A percentile compares a stretch with the other conserved stretches of the same genome.
Evolutionary conservation across 2,113 vertebrate genomes (phyloP).

Genomic region (Tinamus guttatus): DNA sequence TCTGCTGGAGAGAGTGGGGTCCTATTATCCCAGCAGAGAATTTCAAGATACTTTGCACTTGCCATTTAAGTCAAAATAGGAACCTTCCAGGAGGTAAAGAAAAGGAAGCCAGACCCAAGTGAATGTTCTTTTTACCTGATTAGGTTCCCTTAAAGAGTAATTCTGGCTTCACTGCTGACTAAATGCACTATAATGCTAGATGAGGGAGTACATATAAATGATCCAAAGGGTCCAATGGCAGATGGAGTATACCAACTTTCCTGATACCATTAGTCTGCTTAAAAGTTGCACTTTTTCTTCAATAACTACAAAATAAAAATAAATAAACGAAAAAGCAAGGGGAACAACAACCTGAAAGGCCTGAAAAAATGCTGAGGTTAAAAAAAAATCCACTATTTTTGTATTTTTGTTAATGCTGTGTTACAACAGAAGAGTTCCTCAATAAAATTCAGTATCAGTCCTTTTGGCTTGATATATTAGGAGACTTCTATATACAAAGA

Average conservation of each 20-base stretch:
- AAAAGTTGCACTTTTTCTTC: not conserved
- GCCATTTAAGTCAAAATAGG: accelerated
- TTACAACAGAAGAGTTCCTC: not conserved
- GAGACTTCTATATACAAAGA: not conserved
- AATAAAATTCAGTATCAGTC: not conserved
- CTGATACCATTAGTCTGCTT: accelerated
- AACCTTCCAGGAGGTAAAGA: not conserved
- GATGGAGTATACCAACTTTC: not conserved
- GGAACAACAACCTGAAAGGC: not conserved
- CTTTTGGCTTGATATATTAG: not conserved
- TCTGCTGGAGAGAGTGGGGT: not conserved
- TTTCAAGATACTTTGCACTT: not conserved
- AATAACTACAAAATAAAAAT: not conserved
- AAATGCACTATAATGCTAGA: not conserved
- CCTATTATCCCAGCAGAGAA: not conserved
- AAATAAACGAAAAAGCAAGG: not conserved
- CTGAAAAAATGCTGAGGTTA: not conserved
- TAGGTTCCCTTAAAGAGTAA: not conserved
- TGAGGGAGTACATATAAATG: not conserved
- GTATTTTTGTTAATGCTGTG: not conserved
- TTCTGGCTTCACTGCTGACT: not conserved
- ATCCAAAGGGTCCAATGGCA: not conserved
- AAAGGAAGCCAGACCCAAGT: not conserved
- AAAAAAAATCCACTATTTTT: not conserved
- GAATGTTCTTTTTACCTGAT: not conserved